A percentile compares a stretch with the other conserved stretches of the same genome.
These are phyloP conservation scores for Umimayanthus chanpuru DNA, from an alignment of 92 coral and sea anemone genomes.

Conservation along the genomic window DNA sequence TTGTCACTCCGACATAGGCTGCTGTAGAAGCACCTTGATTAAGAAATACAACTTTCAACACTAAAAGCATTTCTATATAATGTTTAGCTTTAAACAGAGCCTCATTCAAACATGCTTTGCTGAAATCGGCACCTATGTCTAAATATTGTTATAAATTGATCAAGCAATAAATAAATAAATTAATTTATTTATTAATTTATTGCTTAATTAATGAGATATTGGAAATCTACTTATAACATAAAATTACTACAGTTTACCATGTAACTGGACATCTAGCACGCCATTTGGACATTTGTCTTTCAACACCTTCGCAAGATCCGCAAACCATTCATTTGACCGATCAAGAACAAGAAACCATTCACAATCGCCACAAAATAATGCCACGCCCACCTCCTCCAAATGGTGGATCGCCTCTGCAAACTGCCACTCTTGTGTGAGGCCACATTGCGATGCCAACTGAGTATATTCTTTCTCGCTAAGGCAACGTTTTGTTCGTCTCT, in stretches of 20 bases:
- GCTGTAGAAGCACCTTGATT: too few species aligned
- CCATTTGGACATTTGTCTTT: neutral
- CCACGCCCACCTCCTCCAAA: slow-evolving; percentile 16
- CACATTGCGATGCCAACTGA: slow-evolving; percentile 1
- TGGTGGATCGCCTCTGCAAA: neutral
- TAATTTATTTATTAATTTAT: too few species aligned
- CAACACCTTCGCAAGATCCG: neutral
- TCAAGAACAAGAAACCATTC: neutral
- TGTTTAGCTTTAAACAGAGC: too few species aligned
- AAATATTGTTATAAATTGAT: too few species aligned
- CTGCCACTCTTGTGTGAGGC: neutral
- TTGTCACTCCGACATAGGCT: too few species aligned
- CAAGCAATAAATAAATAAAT: too few species aligned
- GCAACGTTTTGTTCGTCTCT: neutral
- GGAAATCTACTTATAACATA: too few species aligned
- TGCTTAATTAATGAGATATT: too few species aligned
- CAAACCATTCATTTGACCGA: neutral
- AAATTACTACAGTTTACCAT: neutral
- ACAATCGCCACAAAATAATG: neutral
- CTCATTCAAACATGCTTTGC: too few species aligned
- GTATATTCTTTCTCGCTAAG: neutral
- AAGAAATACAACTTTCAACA: too few species aligned
- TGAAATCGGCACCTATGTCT: too few species aligned
- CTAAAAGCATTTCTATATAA: too few species aligned
- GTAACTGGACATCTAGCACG: neutral